Conservation (phyloP, 2,888 invertebrate species). For the Brachyptera risi region DNA sequence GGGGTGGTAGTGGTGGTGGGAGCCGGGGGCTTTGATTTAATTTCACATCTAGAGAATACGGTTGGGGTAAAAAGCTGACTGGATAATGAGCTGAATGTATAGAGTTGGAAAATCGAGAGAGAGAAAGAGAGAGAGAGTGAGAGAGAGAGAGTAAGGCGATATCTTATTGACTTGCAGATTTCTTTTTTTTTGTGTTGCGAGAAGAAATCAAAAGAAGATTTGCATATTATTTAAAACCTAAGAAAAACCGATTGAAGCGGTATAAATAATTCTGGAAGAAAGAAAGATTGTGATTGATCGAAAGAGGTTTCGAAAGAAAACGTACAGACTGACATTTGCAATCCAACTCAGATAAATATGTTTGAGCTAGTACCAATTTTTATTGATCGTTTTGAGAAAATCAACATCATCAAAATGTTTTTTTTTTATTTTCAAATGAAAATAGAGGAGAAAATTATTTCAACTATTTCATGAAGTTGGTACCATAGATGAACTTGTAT, state of each 20-base stretch:
- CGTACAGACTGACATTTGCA: neutral
- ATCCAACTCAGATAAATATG: neutral
- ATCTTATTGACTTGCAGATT: conserved; percentile 20
- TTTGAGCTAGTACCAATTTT: too few relatives aligned
- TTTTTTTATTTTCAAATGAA: too few relatives aligned
- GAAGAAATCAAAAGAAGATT: conserved; percentile 20
- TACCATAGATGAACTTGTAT: too few relatives aligned
- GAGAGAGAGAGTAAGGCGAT: neutral
- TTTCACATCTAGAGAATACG: conserved; percentile 9
- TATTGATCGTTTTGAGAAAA: too few relatives aligned
- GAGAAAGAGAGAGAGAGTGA: conserved; percentile 12
- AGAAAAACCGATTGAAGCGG: conserved; percentile 5
- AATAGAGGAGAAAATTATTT: too few relatives aligned
- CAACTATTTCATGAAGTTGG: too few relatives aligned
- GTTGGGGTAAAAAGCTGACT: conserved; percentile 3
- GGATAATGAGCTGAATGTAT: conserved; percentile 20
- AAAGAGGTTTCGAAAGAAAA: neutral
- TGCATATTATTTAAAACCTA: conserved; percentile 17
- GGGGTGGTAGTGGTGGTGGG: neutral
- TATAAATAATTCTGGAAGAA: conserved; percentile 10
- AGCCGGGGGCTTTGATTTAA: conserved; percentile 12
- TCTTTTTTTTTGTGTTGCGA: conserved; percentile 17
- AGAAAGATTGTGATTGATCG: conserved; percentile 15
- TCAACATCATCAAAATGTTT: too few relatives aligned
- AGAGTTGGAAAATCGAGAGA: conserved; percentile 18